Evolutionary conservation across 2,113 vertebrate species (phyloP), one percentile per base, ranked within the genome.

Genomic region (Ibidorhyncha struthersii): DNA sequence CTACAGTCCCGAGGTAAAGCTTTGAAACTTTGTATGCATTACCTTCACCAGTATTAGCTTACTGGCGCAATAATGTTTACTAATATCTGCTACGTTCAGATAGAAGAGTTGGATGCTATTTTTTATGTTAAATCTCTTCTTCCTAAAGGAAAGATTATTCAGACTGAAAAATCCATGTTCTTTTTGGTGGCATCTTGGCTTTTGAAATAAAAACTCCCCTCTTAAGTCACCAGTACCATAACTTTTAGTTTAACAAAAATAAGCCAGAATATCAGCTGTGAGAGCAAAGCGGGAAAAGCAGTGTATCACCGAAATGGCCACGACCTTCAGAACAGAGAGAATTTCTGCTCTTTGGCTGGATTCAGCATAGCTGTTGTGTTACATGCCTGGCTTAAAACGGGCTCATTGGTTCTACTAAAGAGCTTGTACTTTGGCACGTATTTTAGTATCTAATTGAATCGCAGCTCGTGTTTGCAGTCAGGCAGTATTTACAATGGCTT

Each of bases 111-210:
- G 58, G 40, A 45, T 82, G 74, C 23, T 69, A 25, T 82, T 93
- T 97, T 82, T 89, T 41, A 63, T 80, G 50, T 76, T 86, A 86
- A 80, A 91, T 86, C 71, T 90, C 66, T 62, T 79, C 30, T 36
- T 96, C 41, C 53, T 91, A 41, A 65, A 86, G 23, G 41, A 89
- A 81, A 85, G 73, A 76, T 56, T 55, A 40, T 53, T 86, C 22
- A 40, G 17, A 55, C 72, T 83, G 82, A 77, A 87, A 88, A 70
- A 65, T 12, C 58, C 15, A 1, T 4, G 1, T 58, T 69, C 43
- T 65, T 69, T 63, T 79, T 4, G 0, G 23, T 4, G 4, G 8
- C 61, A 58, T 58, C 65, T n/a, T 90, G 85, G 82, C 59, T 90
- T 85, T 82, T 89, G 94, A 94, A 95, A 82, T n/a, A 61, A 93